Conservation (phyloP, 1,140 invertebrate species). For the Drosophila sucinea region DNA sequence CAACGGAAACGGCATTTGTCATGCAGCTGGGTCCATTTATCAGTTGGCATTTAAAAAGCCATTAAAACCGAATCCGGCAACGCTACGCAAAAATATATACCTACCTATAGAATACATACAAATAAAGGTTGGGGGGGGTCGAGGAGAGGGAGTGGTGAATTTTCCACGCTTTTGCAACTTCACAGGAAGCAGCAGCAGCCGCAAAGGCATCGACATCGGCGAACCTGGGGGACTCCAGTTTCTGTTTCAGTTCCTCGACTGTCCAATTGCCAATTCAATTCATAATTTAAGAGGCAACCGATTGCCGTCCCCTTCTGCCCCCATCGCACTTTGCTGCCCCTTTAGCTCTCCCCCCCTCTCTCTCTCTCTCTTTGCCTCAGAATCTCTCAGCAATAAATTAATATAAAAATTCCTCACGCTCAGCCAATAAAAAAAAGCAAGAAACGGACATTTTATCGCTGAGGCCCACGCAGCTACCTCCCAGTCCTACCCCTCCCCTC, state of each 20-base stretch:
- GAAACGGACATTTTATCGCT: conserved; percentile 73
- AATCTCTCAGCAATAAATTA: conserved; percentile 69
- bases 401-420: conserved; percentile 81
- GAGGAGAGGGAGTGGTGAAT: neutral
- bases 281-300: conserved; percentile 74
- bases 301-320: conserved; percentile 26
- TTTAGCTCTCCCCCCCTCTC: neutral
- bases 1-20: conserved; percentile 76
- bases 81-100: conserved; percentile 38
- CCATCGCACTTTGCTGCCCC: neutral
- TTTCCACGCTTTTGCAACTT: conserved; percentile 48
- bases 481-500: neutral
- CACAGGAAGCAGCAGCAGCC: conserved; percentile 42
- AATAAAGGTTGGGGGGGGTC: conserved; percentile 4
- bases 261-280: conserved; percentile 66
- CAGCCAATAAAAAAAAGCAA: conserved; percentile 75
- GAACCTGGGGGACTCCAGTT: conserved; percentile 28
- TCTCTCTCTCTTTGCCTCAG: conserved; percentile 21
- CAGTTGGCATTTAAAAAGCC: conserved; percentile 80
- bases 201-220: conserved; percentile 39
- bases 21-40: conserved; percentile 76
- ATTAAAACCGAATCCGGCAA: conserved; percentile 77
- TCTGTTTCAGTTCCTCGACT: conserved; percentile 33
- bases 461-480: conserved; percentile 6
- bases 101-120: conserved; percentile 8